Evolutionary conservation across 2,797 vertebrate species (phyloP), one percentile per base, ranked within the genome.

Genomic region (Tamandua tetradactyla): DNA sequence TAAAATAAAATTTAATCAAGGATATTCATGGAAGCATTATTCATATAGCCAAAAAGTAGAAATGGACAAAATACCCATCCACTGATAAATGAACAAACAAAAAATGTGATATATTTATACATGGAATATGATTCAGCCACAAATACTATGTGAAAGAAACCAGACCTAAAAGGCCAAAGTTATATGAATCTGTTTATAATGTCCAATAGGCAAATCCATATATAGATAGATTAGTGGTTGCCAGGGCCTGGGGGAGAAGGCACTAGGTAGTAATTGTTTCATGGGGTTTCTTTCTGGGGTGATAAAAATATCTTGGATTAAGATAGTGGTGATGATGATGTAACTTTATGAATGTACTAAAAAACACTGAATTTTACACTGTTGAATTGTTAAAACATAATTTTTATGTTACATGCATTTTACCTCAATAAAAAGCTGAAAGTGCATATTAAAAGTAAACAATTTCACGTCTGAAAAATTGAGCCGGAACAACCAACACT

Each of bases 251-350:
- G 27, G 30, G 6, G 69, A 61, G n/a, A 64, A 11, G 49, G 20
- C n/a, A 82, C 23, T 52, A 12, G 89, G 52, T 52, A 55, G 57
- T 61, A 37, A 78, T 17, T 32, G 30, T 42, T 79, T 90, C 83
- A 66, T n/a, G 30, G 40, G 8, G 14, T 66, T 83, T 47, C 72
- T 55, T 66, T 59, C 11, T 22, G 61, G 22, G 4, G 3, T 40
- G 30, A 91, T 49, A 62, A 93, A 66, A 93, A 79, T 75, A 4
- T 40, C 91, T 57, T 68, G 25, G 9, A 84, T 93, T 91, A 84
- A 49, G 55, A 37, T 32, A 88, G n/a, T 84, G 7, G 20, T 74
- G 5, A 75, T 59, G 18, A 35, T 49, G 61, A 74, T 84, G 2
- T 13, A 79, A 30, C 40, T 14, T 87, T 80, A 27, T 44, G 18